phyloP scores from a whole-genome alignment of 2,888 invertebrate species.

The Imbricaverruca yamaguchii region DNA sequence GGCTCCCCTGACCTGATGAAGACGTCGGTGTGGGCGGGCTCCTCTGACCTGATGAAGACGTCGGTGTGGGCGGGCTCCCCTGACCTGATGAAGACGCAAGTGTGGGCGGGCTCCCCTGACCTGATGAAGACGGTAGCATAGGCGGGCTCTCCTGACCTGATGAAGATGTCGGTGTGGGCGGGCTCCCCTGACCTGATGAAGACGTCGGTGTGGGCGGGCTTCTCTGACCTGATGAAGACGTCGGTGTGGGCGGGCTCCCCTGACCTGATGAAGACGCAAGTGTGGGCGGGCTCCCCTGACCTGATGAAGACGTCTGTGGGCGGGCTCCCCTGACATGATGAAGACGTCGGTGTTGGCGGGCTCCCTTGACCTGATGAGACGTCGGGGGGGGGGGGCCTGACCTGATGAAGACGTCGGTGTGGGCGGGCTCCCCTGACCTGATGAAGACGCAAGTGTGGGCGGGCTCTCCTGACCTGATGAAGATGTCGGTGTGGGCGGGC shows the following conservation, averaged over 20 bases:
- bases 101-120: constrained; percentile 27
- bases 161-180: constrained; percentile 34
- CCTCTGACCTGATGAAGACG: constrained; percentile 37
- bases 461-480: constrained; percentile 35
- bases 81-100: constrained; percentile 37
- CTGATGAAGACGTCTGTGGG: constrained; percentile 36
- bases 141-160: constrained; percentile 33
- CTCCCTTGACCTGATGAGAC: constrained; percentile 36
- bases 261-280: constrained; percentile 37
- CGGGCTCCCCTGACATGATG: constrained; percentile 35
- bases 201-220: constrained; percentile 30
- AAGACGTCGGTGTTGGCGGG: constrained; percentile 33
- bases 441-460: constrained; percentile 35
- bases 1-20: constrained; percentile 36
- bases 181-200: constrained; percentile 36
- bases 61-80: constrained; percentile 19
- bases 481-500: constrained; percentile 31
- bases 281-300: constrained; percentile 27
- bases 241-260: constrained; percentile 19
- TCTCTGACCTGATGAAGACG: constrained; percentile 37
- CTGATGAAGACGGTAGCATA: constrained; percentile 36
- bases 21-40: constrained; percentile 30
- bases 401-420: too few relatives aligned
- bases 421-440: constrained; percentile 31
- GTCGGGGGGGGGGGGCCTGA: too few relatives aligned